Evolutionary conservation across 2,888 invertebrate species (phyloP).

Genomic region (Drepanosiphum platanoidis): DNA sequence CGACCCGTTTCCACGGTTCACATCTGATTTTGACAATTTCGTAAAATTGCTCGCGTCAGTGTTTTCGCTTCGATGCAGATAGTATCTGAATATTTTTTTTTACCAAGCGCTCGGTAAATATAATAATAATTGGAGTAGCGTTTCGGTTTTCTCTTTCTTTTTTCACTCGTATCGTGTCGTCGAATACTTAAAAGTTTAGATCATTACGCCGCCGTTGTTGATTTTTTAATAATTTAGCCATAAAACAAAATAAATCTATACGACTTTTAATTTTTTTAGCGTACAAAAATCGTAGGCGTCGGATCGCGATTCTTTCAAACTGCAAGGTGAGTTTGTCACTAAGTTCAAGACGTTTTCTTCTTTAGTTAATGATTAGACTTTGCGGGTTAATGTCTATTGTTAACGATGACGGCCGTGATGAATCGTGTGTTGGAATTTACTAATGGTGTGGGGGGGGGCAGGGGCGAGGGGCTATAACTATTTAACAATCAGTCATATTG

Average conservation of each 20-base stretch:
- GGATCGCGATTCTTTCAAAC: not conserved
- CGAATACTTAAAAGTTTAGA: no score
- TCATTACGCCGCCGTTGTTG: no score
- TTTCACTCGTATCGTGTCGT: no score
- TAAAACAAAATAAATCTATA: no score
- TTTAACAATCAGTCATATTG: not conserved
- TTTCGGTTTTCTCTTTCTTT: no score
- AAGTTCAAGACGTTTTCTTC: conserved; percentile 30
- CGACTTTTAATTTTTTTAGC: no score
- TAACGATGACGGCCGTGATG: not conserved
- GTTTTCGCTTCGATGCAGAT: not conserved
- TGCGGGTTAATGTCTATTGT: not conserved
- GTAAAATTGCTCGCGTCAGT: not conserved
- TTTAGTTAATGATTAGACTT: conserved; percentile 20
- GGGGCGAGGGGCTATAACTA: conserved; percentile 21
- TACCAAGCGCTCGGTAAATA: not conserved
- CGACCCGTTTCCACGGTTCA: not conserved
- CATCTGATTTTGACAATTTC: not conserved
- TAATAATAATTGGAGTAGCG: no score
- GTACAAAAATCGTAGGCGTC: no score
- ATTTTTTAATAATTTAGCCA: no score
- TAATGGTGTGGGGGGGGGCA: no score
- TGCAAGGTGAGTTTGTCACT: not conserved
- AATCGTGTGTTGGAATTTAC: not conserved
- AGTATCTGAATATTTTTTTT: not conserved